These are phyloP conservation scores for Glareola pratincola DNA, from an alignment of 2,113 vertebrate species.

Conservation along the genomic window DNA sequence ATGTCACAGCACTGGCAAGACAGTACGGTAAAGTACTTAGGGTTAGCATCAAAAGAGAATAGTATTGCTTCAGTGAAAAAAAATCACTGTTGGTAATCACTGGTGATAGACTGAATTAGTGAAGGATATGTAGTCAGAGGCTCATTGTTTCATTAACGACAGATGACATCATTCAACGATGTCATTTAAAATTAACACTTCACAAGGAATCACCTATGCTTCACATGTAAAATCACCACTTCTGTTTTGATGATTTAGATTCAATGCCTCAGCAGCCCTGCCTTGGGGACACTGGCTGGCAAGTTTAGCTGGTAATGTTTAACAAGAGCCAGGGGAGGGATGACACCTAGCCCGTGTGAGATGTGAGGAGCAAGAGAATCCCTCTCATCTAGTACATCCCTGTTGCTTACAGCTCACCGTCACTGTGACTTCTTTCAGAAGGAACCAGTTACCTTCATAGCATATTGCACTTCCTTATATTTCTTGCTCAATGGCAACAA, in stretches of 20 bases:
- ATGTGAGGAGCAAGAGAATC: neutral
- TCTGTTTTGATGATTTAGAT: neutral
- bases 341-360: neutral
- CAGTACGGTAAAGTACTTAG: neutral
- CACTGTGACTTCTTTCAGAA: neutral
- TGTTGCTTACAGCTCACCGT: neutral
- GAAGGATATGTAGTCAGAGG: neutral
- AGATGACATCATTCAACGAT: neutral
- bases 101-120: neutral
- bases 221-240: neutral
- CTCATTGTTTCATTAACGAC: neutral
- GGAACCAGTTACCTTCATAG: neutral
- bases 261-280: neutral
- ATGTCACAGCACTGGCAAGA: rapidly evolving
- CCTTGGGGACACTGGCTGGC: neutral
- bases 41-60: neutral
- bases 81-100: neutral
- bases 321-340: neutral
- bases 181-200: neutral
- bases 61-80: neutral
- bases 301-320: neutral
- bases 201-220: neutral
- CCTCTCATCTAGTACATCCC: neutral
- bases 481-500: neutral
- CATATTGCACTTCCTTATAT: neutral